Percentiles rank a stretch among this genome's conserved stretches.
Conservation (phyloP, 2,888 invertebrate species). For the Eupithecia subfuscata region DNA sequence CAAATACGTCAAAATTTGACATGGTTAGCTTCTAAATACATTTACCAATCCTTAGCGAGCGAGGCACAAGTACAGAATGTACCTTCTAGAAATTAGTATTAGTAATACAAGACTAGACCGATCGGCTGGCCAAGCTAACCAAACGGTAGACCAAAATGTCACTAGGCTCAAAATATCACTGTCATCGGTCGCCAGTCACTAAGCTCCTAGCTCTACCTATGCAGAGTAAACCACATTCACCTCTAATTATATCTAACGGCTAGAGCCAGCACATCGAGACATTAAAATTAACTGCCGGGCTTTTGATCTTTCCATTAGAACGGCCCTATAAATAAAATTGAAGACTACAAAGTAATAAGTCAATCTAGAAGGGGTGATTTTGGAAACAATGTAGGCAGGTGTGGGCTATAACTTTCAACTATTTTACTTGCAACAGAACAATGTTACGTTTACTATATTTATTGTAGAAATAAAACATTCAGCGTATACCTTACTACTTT, state of each 20-base stretch:
- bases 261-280: slow-evolving; percentile 77
- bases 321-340: slow-evolving; percentile 75
- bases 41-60: too few relatives aligned
- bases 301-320: slow-evolving; percentile 84
- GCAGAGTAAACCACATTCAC: slow-evolving; percentile 36
- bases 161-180: slow-evolving; percentile 72
- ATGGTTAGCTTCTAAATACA: too few relatives aligned
- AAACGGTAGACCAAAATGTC: slow-evolving; percentile 60
- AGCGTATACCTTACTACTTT: not conserved
- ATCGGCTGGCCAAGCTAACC: not conserved
- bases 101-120: not conserved
- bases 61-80: too few relatives aligned
- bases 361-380: slow-evolving; percentile 61
- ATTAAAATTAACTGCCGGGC: slow-evolving; percentile 82
- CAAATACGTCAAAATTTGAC: too few relatives aligned
- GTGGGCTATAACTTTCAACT: not conserved
- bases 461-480: not conserved
- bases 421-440: not conserved
- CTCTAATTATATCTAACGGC: slow-evolving; percentile 78
- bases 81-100: not conserved
- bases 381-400: slow-evolving; percentile 58
- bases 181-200: slow-evolving; percentile 57
- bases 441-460: not conserved
- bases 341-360: slow-evolving; percentile 69
- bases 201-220: slow-evolving; percentile 66